phyloP scores from a whole-genome alignment of 2,888 invertebrate species.

The Ceraclea dissimilis region DNA sequence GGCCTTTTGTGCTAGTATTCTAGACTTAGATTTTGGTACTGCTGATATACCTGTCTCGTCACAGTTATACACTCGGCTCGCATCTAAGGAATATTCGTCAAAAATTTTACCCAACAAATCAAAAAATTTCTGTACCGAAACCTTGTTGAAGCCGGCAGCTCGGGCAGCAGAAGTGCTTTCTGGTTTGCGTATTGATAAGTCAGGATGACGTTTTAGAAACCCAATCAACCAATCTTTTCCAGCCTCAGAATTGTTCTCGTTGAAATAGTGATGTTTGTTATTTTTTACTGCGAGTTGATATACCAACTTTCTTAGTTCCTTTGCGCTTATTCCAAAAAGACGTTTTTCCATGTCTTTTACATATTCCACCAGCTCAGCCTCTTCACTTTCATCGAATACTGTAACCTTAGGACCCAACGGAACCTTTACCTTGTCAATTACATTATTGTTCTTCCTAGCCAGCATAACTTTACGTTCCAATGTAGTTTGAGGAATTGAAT shows the following conservation, averaged over 20 bases:
- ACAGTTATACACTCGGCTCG: constrained; percentile 2
- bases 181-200: constrained; percentile 2
- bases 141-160: constrained; percentile 3
- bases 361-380: neutral
- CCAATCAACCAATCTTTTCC: neutral
- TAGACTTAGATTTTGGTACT: neutral
- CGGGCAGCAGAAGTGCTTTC: neutral
- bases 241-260: neutral
- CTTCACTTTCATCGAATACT: neutral
- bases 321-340: neutral
- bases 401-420: neutral
- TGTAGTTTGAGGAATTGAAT: constrained; percentile 23
- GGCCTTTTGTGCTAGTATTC: neutral
- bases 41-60: constrained; percentile 6
- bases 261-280: neutral
- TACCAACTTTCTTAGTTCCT: neutral
- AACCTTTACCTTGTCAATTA: neutral
- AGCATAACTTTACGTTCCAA: constrained; percentile 12
- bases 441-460: neutral
- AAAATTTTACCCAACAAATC: neutral
- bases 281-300: neutral
- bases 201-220: neutral
- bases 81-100: neutral
- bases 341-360: constrained; percentile 1
- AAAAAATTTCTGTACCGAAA: constrained; percentile 1